Evolutionary conservation across 2,797 vertebrate genomes (phyloP), one percentile per base, ranked within the genome.

Genomic region (Linurgus olivaceus): DNA sequence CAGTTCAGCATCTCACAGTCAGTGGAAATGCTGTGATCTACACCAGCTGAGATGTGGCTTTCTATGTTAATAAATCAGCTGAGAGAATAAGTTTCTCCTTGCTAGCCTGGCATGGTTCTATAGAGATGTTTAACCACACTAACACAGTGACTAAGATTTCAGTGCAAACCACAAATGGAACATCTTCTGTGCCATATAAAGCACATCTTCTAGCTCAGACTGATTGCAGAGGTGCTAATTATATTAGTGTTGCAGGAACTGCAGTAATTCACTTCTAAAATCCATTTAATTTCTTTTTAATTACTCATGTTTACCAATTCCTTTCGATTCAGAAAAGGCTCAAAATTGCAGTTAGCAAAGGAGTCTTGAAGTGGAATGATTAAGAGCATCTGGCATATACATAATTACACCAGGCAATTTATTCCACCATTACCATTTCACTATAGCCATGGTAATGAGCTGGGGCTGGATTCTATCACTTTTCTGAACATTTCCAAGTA

Each of bases 251-350:
- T 87, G 86, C 54, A 90, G 90, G 57, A 94, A 87, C 82, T 81
- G 76, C 82, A 93, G 76, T 86, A 95, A 97, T 96, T 96, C 75
- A 45, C 75, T 94, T 68, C 89, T 91, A 86, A 94, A 94, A 92
- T 72, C 88, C 61, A 83, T 96, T 96, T 93, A 95, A 96, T 97
- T 96, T 93, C 75, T 91, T 94, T 93, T 89, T 92, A 96, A 96
- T 96, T 96, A 93, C 86, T 89, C 31, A 28, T 92, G 81, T 93
- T 96, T 94, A 95, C 93, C 92, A 77, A 94, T 92, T 95, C 72
- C 75, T 87, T 85, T 77, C 23, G 10, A 94, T 77, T 95, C 20
- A 1, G 81, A 77, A 89, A 94, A 82, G 24, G 35, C 81, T 87
- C 68, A 87, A 44, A 96, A 94, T 80, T 89, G 86, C 94, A 93